Conservation (phyloP, 2,113 vertebrate species). For the Phainopepla nitens region DNA sequence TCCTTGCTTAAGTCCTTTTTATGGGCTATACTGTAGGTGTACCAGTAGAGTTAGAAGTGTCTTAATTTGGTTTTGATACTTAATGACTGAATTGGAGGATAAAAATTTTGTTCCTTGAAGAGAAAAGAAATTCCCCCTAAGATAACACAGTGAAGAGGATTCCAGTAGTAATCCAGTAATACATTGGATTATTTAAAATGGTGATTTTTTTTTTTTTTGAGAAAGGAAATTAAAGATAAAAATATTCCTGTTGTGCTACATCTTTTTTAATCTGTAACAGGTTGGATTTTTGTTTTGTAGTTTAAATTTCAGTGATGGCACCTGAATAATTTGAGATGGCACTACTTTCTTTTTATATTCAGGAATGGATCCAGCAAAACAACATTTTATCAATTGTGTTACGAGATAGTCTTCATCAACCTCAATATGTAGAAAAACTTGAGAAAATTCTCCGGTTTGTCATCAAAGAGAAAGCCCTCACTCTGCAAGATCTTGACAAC, state of each 20-base stretch:
- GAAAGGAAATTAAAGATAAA: neutral
- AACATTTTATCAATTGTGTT: constrained; percentile 98
- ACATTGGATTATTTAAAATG: neutral
- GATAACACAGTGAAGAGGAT: neutral
- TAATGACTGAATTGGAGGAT: neutral
- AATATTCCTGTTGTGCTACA: neutral
- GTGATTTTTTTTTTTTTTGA: neutral
- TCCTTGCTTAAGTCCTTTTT: neutral
- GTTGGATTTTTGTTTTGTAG: neutral
- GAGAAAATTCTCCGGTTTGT: constrained; percentile 99
- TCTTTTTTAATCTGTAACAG: neutral
- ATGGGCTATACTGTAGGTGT: neutral
- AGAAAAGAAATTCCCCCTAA: neutral
- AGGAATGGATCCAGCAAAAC: constrained; percentile 99
- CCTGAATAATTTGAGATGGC: constrained; percentile 28
- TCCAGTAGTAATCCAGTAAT: neutral
- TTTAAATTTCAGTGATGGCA: neutral
- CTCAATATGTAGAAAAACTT: constrained; percentile 98
- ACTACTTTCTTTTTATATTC: constrained; percentile 39
- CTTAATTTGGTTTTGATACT: neutral
- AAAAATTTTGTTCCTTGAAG: neutral
- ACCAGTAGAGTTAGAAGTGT: neutral
- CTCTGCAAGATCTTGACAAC: constrained; percentile 97
- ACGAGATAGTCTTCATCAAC: constrained; percentile 97
- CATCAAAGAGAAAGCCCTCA: constrained; percentile 98